Evolutionary conservation across 2,797 vertebrate genomes (phyloP).

Genomic region (Loriculus beryllinus): DNA sequence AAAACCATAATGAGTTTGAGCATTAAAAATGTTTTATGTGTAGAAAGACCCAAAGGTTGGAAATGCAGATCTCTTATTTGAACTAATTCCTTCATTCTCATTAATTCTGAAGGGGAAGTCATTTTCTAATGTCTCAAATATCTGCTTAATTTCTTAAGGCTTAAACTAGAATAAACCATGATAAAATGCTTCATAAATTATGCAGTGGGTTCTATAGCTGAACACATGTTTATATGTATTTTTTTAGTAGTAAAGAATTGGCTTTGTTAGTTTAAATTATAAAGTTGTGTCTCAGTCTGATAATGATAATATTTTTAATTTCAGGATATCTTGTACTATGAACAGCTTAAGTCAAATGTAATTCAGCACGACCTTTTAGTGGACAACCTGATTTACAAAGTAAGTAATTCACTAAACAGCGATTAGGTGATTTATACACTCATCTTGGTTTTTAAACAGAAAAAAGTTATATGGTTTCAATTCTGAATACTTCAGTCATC

Average conservation of each 20-base stretch:
- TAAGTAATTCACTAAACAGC: slow-evolving; percentile 67
- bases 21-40: background rate
- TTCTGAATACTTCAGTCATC: background rate
- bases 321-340: slow-evolving; percentile 93
- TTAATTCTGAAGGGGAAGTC: background rate
- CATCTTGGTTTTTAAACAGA: background rate
- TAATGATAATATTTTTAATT: slow-evolving; percentile 55
- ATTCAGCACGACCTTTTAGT: slow-evolving; percentile 94
- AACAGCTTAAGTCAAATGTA: slow-evolving; percentile 96
- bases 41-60: background rate
- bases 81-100: background rate
- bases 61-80: background rate
- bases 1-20: background rate
- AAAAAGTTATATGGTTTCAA: background rate
- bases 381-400: slow-evolving; percentile 98
- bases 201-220: background rate
- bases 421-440: background rate
- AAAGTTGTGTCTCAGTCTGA: background rate
- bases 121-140: background rate
- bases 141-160: background rate
- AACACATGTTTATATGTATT: background rate
- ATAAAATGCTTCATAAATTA: background rate
- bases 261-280: background rate
- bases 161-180: background rate
- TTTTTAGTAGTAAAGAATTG: background rate